Evolutionary conservation across 2,113 vertebrate genomes (phyloP), one percentile per base, ranked within the genome.

Genomic region (Paradisaea rubra): DNA sequence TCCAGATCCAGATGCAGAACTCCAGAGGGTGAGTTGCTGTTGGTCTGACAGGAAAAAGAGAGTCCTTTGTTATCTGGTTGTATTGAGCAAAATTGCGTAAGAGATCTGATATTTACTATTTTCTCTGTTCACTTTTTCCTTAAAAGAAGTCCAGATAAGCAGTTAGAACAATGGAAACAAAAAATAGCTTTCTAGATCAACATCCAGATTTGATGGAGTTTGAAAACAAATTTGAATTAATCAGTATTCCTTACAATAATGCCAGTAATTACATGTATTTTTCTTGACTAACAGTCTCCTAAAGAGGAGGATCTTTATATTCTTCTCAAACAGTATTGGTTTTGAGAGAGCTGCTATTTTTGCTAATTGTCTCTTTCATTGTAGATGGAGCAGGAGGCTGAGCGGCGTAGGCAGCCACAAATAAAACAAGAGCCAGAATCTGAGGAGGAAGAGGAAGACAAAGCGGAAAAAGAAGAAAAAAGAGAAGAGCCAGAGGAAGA

Each of bases 331-430:
- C 33, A 68, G 12, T 41, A 15, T 5, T 70, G 17, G 0, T 81
- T 85, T 68, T 85, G 63, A 83, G 45, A 82, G 14, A 37, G 25
- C 9, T 54, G 2, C 16, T 73, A 0, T 21, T 80, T 85, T 81
- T 56, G 21, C 35, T 92, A 27, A 64, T 65, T 42, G 53, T 65
- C 17, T 93, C 10, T 95, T 84, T 96, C 76, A 33, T 89, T 96
- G 68, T 92, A 99, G 99, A 99, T 99, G 99, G 99, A 99, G 93
- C 99, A 99, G 97, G 99, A 99, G 83, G 99, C 99, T 91, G 99
- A 99, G 96, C 98, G 99, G 84, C 98, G 99, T 68, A 98, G 99
- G 73, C 99, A 98, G 50, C 99, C 98, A 64, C 99, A 99, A 57
- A 98, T 99, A 96, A 98, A 98, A 85, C 97, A 98, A 73, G 99